Percentiles rank a stretch among this genome's conserved stretches.
phyloP scores from a whole-genome alignment of 1,140 invertebrate genomes.

The Conus betulinus region DNA sequence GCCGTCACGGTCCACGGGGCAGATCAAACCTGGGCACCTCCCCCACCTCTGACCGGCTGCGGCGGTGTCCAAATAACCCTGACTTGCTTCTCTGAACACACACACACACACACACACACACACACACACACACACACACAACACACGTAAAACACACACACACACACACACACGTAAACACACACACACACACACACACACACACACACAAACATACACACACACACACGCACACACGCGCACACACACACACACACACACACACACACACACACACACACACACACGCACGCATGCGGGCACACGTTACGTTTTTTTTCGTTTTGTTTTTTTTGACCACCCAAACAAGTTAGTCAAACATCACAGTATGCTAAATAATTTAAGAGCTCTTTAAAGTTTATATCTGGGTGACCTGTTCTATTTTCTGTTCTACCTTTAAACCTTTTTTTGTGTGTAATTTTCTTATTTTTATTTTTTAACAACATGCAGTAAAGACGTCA shows the following conservation, averaged over 20 bases:
- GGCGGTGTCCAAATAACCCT: conserved; percentile 91
- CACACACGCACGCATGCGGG: neutral
- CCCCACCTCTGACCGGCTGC: conserved; percentile 82
- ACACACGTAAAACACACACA: neutral
- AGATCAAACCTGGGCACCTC: conserved; percentile 92
- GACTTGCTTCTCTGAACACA: conserved; percentile 85
- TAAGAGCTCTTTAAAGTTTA: too few relatives aligned
- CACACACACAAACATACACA: conserved; percentile 11
- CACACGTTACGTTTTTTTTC: neutral
- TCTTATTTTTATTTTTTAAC: too few relatives aligned
- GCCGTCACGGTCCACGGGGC: conserved; percentile 78
- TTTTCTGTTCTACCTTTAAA: too few relatives aligned
- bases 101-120: conserved; percentile 47
- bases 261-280: neutral
- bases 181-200: neutral
- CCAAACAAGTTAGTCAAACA: too few relatives aligned
- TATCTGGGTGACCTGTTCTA: too few relatives aligned
- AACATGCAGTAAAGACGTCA: too few relatives aligned
- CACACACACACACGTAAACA: neutral
- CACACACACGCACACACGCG: neutral
- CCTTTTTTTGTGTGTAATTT: too few relatives aligned
- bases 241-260: neutral
- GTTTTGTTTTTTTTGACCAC: too few relatives aligned
- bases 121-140: neutral
- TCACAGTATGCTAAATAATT: too few relatives aligned